Evolutionary conservation across 2,113 vertebrate genomes (phyloP).

Genomic region (Oreotrochilus melanogaster): DNA sequence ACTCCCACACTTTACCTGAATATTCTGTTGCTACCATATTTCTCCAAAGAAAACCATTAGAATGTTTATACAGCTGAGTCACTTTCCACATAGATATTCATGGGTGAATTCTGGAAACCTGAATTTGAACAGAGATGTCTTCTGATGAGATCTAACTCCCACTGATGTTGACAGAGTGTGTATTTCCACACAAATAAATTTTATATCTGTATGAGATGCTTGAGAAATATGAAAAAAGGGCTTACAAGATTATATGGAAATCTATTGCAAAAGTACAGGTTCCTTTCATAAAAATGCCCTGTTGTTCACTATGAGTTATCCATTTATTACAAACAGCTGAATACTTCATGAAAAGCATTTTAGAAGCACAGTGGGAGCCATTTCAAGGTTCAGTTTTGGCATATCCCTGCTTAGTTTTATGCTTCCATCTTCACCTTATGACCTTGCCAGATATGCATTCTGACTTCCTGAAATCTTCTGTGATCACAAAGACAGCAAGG

Average conservation of each 20-base stretch:
- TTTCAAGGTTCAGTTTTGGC: not conserved
- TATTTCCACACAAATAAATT: not conserved
- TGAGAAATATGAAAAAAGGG: rapidly evolving
- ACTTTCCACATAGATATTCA: not conserved
- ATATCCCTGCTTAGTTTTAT: not conserved
- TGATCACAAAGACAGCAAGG: not conserved
- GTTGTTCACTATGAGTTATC: not conserved
- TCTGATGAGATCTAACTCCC: not conserved
- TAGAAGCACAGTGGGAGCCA: not conserved
- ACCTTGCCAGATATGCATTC: not conserved
- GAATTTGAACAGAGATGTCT: not conserved
- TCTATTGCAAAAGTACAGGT: not conserved
- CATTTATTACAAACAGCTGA: not conserved
- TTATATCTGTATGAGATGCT: not conserved
- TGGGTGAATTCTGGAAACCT: not conserved
- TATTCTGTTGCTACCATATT: not conserved
- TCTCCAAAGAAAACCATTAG: not conserved
- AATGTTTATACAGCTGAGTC: not conserved
- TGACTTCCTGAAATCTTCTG: not conserved
- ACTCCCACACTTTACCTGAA: not conserved
- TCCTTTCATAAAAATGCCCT: not conserved
- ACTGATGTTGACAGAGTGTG: not conserved
- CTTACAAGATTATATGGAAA: not conserved
- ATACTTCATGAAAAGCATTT: not conserved
- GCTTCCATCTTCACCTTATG: not conserved